Percentiles rank a stretch among this genome's conserved stretches.
Evolutionary conservation across 1,140 invertebrate species (phyloP).

Genomic region (Drepana arcuata): DNA sequence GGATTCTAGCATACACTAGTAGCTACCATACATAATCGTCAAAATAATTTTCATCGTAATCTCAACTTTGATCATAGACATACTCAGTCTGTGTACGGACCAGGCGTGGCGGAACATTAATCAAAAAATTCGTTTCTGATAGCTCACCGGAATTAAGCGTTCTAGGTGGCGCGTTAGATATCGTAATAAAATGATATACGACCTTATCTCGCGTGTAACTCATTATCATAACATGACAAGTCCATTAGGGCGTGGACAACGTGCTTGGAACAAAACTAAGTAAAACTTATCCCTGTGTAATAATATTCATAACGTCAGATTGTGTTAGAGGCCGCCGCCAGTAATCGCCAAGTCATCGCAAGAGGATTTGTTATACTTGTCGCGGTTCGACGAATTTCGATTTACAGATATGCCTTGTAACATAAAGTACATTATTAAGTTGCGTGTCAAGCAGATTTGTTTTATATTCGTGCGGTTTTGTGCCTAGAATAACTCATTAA

Average conservation of each 20-base stretch:
- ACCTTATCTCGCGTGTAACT: slow-evolving; percentile 33
- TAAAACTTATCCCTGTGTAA: slow-evolving; percentile 21
- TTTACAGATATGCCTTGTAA: slow-evolving; percentile 22
- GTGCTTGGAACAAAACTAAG: slow-evolving; percentile 28
- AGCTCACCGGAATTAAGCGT: slow-evolving; percentile 39
- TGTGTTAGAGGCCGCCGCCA: slow-evolving; percentile 12
- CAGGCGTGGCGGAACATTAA: slow-evolving; percentile 33
- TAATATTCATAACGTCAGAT: slow-evolving; percentile 21
- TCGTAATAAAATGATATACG: slow-evolving; percentile 55
- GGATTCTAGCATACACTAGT: no score
- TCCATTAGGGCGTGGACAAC: slow-evolving; percentile 53
- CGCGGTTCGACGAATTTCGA: slow-evolving; percentile 25
- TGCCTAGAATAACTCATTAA: no score
- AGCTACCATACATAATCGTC: no score
- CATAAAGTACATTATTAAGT: slow-evolving; percentile 20
- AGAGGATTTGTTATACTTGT: slow-evolving; percentile 33
- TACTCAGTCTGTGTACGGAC: slow-evolving; percentile 15
- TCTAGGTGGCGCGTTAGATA: slow-evolving; percentile 35
- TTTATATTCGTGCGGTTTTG: no score
- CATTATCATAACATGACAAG: slow-evolving; percentile 67
- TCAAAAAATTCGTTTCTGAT: slow-evolving; percentile 46
- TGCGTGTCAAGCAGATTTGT: no score
- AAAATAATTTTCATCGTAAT: slow-evolving; percentile 47
- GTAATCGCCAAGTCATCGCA: slow-evolving; percentile 31
- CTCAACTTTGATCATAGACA: slow-evolving; percentile 27